A percentile compares a stretch with the other conserved stretches of the same genome.
Evolutionary conservation across 2,113 vertebrate species (phyloP).

Genomic region (Chrysochloris asiatica): DNA sequence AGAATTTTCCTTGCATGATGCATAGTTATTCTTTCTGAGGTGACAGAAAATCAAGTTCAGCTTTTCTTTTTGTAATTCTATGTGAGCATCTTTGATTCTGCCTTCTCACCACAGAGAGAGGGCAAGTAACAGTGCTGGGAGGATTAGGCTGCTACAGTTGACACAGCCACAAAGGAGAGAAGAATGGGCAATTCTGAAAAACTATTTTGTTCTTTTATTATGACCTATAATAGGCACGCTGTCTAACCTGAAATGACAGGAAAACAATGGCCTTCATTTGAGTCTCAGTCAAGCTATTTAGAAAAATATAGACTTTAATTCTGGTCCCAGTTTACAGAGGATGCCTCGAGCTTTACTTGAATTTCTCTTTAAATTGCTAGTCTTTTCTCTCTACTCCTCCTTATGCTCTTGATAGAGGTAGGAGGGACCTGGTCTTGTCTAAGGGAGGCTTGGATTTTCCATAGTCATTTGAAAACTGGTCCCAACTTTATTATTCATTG

Average conservation of each 20-base stretch:
- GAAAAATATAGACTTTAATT: not conserved
- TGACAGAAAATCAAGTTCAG: not conserved
- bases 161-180: not conserved
- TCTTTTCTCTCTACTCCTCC: not conserved
- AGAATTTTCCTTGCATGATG: not conserved
- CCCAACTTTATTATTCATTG: not conserved
- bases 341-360: not conserved
- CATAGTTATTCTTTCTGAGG: not conserved
- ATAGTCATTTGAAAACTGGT: not conserved
- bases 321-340: not conserved
- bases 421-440: not conserved
- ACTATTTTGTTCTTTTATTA: not conserved
- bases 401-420: not conserved
- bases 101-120: not conserved
- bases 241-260: slow-evolving; percentile 8
- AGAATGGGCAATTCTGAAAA: slow-evolving; percentile 2
- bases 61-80: not conserved
- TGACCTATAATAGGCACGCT: not conserved
- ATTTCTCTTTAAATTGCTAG: not conserved
- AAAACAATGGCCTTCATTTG: slow-evolving; percentile 27
- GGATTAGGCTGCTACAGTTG: not conserved
- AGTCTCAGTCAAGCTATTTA: not conserved
- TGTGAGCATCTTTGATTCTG: not conserved
- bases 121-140: not conserved
- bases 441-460: not conserved